Percentiles rank a stretch among this genome's conserved stretches.
These are phyloP conservation scores for Cottus gobio DNA, from an alignment of 2,113 vertebrate genomes.

Conservation along the genomic window DNA sequence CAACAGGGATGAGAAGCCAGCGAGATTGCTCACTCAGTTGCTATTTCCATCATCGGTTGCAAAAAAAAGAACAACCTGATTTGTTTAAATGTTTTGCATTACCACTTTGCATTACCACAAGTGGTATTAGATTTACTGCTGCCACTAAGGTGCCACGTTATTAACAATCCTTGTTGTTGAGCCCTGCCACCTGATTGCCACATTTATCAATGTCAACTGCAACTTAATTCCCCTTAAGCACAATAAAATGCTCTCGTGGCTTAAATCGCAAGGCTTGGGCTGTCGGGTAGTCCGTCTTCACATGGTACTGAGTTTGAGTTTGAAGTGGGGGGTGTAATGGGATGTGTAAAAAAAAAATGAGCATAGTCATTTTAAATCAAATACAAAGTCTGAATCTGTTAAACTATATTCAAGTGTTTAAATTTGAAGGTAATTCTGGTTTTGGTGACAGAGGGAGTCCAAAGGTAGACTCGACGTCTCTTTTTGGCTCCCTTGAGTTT, in stretches of 20 bases:
- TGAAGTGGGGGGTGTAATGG: conserved; percentile 1
- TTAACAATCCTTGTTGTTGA: neutral
- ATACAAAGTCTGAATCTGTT: neutral
- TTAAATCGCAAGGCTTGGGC: neutral
- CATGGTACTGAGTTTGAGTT: neutral
- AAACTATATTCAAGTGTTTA: neutral
- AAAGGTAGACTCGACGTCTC: conserved; percentile 53
- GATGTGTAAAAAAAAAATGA: neutral
- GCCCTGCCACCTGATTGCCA: neutral
- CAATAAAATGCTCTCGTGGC: neutral
- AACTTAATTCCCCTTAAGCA: neutral
- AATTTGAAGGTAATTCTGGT: conserved; percentile 25
- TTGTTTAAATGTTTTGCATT: neutral
- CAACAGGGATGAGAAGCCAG: neutral
- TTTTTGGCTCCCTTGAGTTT: conserved; percentile 69
- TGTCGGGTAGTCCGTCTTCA: conserved; percentile 10
- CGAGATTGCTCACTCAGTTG: no score
- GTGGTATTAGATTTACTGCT: no score
- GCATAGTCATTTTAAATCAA: conserved; percentile 12
- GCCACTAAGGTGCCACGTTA: no score
- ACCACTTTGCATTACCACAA: neutral
- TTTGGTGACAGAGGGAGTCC: conserved; percentile 66
- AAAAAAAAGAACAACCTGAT: neutral
- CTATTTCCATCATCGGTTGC: no score
- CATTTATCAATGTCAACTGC: neutral